Conservation (phyloP, 2,888 invertebrate species). For the Lasioglossum morio region DNA sequence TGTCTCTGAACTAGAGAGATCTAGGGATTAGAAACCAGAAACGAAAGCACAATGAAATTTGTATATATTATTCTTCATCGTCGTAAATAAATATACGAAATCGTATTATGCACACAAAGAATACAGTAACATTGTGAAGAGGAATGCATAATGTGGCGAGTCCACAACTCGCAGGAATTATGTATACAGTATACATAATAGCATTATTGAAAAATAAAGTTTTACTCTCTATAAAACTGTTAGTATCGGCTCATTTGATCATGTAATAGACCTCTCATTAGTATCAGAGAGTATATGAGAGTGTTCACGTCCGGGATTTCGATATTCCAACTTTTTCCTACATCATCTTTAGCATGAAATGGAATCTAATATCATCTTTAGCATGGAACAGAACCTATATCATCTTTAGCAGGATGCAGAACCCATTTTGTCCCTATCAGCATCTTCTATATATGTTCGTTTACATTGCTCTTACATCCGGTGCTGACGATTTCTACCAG, state of each 20-base stretch:
- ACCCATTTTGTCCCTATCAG: neutral
- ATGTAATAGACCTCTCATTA: too few relatives aligned
- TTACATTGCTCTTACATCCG: neutral
- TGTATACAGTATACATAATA: too few relatives aligned
- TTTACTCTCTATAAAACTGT: neutral
- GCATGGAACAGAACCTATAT: too few relatives aligned
- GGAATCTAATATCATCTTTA: too few relatives aligned
- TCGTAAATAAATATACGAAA: neutral
- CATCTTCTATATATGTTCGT: neutral
- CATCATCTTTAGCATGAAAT: too few relatives aligned
- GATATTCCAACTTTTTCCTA: too few relatives aligned
- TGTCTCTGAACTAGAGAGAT: neutral
- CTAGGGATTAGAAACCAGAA: neutral
- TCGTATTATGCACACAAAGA: neutral
- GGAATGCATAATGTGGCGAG: neutral
- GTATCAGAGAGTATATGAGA: too few relatives aligned
- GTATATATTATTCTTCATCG: neutral
- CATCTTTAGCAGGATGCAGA: too few relatives aligned
- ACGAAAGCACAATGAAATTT: neutral
- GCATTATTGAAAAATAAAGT: neutral
- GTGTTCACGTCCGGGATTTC: too few relatives aligned
- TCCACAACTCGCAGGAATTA: neutral
- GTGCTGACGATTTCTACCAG: neutral
- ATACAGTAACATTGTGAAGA: neutral
- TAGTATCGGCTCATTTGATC: neutral